A percentile compares a stretch with the other conserved stretches of the same genome.
These are phyloP conservation scores for Danio aesculapii DNA, from an alignment of 2,797 vertebrate species.

Conservation along the genomic window DNA sequence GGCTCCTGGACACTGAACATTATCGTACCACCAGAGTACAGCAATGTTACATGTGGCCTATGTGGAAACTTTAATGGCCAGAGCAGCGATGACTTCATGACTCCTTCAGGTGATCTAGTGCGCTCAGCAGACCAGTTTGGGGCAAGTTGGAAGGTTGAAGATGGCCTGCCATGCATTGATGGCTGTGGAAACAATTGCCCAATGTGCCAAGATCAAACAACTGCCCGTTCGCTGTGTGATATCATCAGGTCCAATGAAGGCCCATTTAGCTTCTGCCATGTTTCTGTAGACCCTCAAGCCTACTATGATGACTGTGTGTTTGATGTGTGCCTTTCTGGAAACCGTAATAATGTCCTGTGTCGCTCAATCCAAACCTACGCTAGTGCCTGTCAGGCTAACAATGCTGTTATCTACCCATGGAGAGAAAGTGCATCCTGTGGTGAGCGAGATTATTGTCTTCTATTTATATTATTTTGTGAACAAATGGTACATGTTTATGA, in stretches of 20 bases:
- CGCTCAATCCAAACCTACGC: constrained; percentile 73
- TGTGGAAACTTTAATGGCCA: constrained; percentile 85
- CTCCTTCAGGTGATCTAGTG: constrained; percentile 57
- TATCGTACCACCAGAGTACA: constrained; percentile 75
- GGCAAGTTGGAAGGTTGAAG: constrained; percentile 72
- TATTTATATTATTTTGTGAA: background rate
- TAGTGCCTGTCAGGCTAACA: constrained; percentile 79
- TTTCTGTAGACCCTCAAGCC: constrained; percentile 65
- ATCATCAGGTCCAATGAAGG: constrained; percentile 71
- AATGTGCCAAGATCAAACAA: constrained; percentile 38
- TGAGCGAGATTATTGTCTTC: constrained; percentile 66
- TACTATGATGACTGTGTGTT: constrained; percentile 80
- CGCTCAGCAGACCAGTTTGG: constrained; percentile 47
- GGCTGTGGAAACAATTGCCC: constrained; percentile 67
- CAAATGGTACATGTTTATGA: background rate
- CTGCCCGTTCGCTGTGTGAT: constrained; percentile 65
- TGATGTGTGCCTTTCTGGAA: constrained; percentile 74
- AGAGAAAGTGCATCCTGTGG: constrained; percentile 78
- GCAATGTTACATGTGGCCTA: constrained; percentile 75
- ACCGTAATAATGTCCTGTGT: constrained; percentile 66
- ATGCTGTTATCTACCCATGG: constrained; percentile 75
- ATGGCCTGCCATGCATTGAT: constrained; percentile 66
- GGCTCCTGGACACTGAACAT: constrained; percentile 68
- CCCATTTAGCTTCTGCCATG: constrained; percentile 78
- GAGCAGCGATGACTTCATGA: constrained; percentile 75